Conservation (phyloP, 2,113 vertebrate species). For the Centrocercus urophasianus region DNA sequence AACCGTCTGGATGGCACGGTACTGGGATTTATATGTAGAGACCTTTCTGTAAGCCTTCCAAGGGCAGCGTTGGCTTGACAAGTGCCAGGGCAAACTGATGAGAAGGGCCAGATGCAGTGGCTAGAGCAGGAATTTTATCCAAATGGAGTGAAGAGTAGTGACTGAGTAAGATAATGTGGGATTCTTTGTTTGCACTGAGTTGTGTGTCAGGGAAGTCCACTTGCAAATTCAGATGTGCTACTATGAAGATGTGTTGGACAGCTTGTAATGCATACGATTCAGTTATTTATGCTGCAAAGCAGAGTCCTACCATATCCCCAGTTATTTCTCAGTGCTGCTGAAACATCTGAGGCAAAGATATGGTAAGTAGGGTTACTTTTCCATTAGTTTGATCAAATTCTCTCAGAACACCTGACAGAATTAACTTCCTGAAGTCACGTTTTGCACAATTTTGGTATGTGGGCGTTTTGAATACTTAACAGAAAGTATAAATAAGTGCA, state of each 20-base stretch:
- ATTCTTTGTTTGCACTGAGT: neutral
- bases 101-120: neutral
- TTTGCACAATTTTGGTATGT: neutral
- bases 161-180: neutral
- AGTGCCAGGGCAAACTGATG: neutral
- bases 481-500: neutral
- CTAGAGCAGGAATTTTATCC: neutral
- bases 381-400: neutral
- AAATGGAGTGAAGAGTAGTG: neutral
- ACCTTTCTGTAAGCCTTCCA: neutral
- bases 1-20: slow-evolving; percentile 91
- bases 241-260: neutral
- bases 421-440: neutral
- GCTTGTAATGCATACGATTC: neutral
- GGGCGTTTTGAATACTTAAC: neutral
- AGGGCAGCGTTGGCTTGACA: neutral
- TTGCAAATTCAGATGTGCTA: neutral
- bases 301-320: neutral
- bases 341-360: neutral
- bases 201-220: neutral
- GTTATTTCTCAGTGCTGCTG: neutral
- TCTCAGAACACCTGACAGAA: neutral
- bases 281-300: rapidly evolving
- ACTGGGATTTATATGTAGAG: neutral
- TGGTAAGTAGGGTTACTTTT: neutral